Percentiles rank a stretch among this genome's conserved stretches.
These are phyloP conservation scores for Hippotragus niger DNA, from an alignment of 2,113 vertebrate genomes.

Conservation along the genomic window DNA sequence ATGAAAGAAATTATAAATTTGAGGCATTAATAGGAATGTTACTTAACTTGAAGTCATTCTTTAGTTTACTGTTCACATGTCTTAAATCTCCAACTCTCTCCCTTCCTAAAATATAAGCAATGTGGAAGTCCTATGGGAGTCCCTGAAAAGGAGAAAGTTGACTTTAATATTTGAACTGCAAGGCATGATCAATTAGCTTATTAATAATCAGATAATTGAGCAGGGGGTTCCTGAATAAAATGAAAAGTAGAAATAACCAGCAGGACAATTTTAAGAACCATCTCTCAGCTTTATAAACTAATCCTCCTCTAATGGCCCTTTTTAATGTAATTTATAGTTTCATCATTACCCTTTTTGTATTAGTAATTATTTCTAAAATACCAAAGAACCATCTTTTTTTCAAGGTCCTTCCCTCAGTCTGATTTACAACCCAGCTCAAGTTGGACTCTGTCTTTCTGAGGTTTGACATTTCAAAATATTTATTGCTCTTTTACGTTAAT, in stretches of 20 bases:
- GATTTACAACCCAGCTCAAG: slow-evolving; percentile 92
- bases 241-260: slow-evolving; percentile 89
- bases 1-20: background rate
- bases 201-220: slow-evolving; percentile 89
- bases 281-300: slow-evolving; percentile 98
- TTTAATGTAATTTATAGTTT: slow-evolving; percentile 98
- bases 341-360: slow-evolving; percentile 99
- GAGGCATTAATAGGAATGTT: background rate
- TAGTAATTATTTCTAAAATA: slow-evolving; percentile 99
- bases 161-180: slow-evolving; percentile 72
- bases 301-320: slow-evolving; percentile 95
- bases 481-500: slow-evolving; percentile 99
- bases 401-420: slow-evolving; percentile 88
- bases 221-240: slow-evolving; percentile 80
- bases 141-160: slow-evolving; percentile 54
- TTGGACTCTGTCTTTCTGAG: slow-evolving; percentile 97
- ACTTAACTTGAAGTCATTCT: slow-evolving; percentile 26
- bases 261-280: slow-evolving; percentile 91
- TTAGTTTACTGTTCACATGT: background rate
- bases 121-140: slow-evolving; percentile 12
- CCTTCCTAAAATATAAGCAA: slow-evolving; percentile 33
- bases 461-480: slow-evolving; percentile 99
- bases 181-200: slow-evolving; percentile 88
- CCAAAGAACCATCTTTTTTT: slow-evolving; percentile 98
- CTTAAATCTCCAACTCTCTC: background rate